Conservation (phyloP, 1,140 invertebrate species). For the Philaenus spumarius region DNA sequence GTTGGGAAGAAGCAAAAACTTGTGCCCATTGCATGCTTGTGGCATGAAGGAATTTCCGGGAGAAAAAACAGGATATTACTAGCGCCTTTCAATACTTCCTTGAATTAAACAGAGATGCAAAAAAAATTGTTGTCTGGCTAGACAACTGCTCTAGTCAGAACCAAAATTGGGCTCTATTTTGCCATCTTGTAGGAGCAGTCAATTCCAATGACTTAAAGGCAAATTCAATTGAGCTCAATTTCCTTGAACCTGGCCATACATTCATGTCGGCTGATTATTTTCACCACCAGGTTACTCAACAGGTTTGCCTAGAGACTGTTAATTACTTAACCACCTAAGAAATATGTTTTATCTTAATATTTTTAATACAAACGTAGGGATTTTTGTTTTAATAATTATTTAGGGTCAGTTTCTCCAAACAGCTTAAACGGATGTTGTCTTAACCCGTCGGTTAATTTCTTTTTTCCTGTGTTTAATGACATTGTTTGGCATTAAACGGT, state of each 20-base stretch:
- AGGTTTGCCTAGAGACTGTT: not conserved
- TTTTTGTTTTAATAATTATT: not conserved
- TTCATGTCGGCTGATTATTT: too few relatives aligned
- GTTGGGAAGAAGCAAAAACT: slow-evolving; percentile 10
- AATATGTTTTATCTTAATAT: not conserved
- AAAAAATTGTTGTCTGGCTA: too few relatives aligned
- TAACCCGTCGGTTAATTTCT: too few relatives aligned
- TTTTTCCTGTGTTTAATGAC: too few relatives aligned
- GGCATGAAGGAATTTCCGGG: slow-evolving; percentile 20
- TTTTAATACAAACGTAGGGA: not conserved
- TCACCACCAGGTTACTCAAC: slow-evolving; percentile 28
- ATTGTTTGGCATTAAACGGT: too few relatives aligned
- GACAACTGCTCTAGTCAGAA: too few relatives aligned
- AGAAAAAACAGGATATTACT: slow-evolving; percentile 29
- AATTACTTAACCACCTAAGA: not conserved
- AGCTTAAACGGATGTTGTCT: too few relatives aligned
- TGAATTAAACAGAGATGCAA: too few relatives aligned
- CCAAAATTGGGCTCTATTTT: slow-evolving; percentile 22
- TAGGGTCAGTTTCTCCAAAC: too few relatives aligned
- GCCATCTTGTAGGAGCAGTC: slow-evolving; percentile 13
- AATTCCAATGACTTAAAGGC: slow-evolving; percentile 28
- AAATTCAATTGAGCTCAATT: slow-evolving; percentile 20
- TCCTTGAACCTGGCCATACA: slow-evolving; percentile 32
- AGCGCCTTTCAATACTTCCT: slow-evolving; percentile 17
- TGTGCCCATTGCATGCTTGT: too few relatives aligned